Conservation (phyloP, 1,140 invertebrate species). For the Cephus cinctus region DNA sequence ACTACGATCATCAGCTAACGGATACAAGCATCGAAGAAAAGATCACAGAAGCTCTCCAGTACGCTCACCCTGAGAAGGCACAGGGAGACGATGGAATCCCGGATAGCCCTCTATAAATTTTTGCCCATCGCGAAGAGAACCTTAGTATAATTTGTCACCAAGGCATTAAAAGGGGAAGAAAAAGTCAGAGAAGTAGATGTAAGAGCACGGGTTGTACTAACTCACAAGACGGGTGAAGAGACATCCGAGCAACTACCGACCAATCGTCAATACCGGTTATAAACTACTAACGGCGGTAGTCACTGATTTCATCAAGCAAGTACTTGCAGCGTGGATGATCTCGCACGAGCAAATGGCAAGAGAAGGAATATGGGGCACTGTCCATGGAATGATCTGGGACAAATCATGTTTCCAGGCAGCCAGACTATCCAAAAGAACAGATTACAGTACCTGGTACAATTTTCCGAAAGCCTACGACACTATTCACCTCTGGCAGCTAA, state of each 20-base stretch:
- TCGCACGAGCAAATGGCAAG: conserved; percentile 24
- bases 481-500: conserved; percentile 17
- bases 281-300: conserved; percentile 24
- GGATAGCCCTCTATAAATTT: conserved; percentile 5
- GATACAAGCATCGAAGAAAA: neutral
- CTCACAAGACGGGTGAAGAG: conserved; percentile 9
- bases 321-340: conserved; percentile 17
- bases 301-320: conserved; percentile 9
- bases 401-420: conserved; percentile 19
- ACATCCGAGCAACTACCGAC: conserved; percentile 26
- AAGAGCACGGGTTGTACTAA: conserved; percentile 8
- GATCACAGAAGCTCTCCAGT: neutral
- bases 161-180: neutral
- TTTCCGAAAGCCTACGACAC: conserved; percentile 27
- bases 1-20: neutral
- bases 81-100: conserved; percentile 9
- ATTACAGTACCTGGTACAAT: conserved; percentile 25
- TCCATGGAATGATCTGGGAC: conserved; percentile 22
- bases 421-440: conserved; percentile 11
- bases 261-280: conserved; percentile 24
- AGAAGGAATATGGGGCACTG: conserved; percentile 20
- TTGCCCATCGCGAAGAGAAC: neutral
- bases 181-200: conserved; percentile 4
- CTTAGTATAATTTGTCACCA: neutral
- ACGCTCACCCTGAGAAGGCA: conserved; percentile 6